Base-by-base conservation (phyloP, 2,888 invertebrate species). In the Colostygia pectinataria region DNA sequence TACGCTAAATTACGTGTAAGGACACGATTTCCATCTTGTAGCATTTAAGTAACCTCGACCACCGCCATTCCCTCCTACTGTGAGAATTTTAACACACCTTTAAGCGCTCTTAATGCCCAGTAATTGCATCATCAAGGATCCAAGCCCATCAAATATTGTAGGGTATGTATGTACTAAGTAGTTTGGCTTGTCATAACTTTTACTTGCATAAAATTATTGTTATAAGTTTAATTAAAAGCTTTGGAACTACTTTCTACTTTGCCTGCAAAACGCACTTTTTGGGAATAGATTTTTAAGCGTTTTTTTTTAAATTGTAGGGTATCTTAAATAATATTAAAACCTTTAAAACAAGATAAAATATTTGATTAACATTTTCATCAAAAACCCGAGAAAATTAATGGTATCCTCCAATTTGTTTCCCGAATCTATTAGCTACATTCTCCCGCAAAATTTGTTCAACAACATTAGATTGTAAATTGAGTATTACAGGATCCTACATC, bases 21-120 rank as follows among this genome's bases (percentile, higher is more conserved):
- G 77, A 79, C 77, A 74, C 63, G 76, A 64, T 71, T 68, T 66
- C 72, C 74, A 74, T 80, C 78, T 81, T 79, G 79, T 69, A 72
- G 69, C 75, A 71, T 80, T 81, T 81, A 80, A 77, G 74, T 67
- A 73, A 75, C 71, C 78, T 75, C 71, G 68, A 31, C 31, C 66
- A 73, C 71, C 73, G 77, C 71, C 77, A 71, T 80, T 81, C 77
- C 76, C 71, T 65, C 68, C 68, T 70, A 66, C 70, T 79, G 80
- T 78, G 78, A 77, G 81, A 82, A 82, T 82, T 83, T 83, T 80
- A 79, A 80, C 80, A 79, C 55, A 51, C 52, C 77, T 77, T 74
- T 66, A 63, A 65, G 73, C 71, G 66, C 63, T 75, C 80, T 79
- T 83, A 84, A 83, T 82, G 79, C 70, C 65, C 68, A 53, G 71